Conservation (phyloP, 2,113 vertebrate genomes). For the Merops nubicus region DNA sequence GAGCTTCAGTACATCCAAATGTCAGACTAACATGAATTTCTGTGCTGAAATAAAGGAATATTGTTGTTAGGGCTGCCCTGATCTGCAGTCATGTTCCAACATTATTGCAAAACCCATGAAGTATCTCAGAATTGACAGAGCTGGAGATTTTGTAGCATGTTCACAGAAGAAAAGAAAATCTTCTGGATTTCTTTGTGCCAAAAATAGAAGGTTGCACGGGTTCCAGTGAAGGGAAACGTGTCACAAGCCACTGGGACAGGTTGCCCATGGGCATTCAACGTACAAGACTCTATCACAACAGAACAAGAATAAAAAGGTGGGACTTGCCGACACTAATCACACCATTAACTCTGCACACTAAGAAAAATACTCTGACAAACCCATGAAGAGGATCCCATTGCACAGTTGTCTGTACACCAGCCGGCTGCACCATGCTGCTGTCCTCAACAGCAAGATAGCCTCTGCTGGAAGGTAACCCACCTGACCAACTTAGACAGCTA, state of each 20-base stretch:
- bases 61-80: not conserved
- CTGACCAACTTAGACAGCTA: not conserved
- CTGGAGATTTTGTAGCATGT: not conserved
- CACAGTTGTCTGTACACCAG: fast-evolving
- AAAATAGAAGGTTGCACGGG: not conserved
- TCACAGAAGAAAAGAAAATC: not conserved
- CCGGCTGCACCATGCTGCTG: not conserved
- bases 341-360: not conserved
- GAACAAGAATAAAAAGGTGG: not conserved
- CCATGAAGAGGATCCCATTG: not conserved
- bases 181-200: not conserved
- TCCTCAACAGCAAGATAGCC: not conserved
- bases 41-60: not conserved
- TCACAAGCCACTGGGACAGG: not conserved
- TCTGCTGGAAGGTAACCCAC: not conserved
- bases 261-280: not conserved
- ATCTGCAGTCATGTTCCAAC: not conserved
- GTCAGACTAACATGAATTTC: not conserved
- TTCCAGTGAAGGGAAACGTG: not conserved
- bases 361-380: not conserved
- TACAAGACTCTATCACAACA: fast-evolving
- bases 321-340: not conserved
- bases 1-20: not conserved
- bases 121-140: not conserved
- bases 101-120: not conserved